phyloP scores from a whole-genome alignment of 2,888 invertebrate species.

The Agonopterix subpropinquella region DNA sequence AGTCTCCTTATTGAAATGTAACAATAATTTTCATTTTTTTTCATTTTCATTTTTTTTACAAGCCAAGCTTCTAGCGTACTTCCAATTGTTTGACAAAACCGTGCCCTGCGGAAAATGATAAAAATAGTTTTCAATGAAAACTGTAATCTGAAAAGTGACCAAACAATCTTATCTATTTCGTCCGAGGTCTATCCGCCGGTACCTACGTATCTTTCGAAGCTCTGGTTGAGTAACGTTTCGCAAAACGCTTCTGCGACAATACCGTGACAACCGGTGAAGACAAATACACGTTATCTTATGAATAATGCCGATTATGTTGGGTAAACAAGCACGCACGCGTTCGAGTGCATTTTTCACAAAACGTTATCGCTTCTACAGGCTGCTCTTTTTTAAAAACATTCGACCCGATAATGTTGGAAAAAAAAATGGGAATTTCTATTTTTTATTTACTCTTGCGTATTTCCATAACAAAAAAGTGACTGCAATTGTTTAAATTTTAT shows the following conservation, averaged over 20 bases:
- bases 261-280: slow-evolving; percentile 63
- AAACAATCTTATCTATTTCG: slow-evolving; percentile 34
- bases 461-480: too few relatives aligned
- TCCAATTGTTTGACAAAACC: too few relatives aligned
- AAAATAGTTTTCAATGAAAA: not conserved
- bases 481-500: too few relatives aligned
- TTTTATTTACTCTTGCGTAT: too few relatives aligned
- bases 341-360: slow-evolving; percentile 64
- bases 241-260: slow-evolving; percentile 66
- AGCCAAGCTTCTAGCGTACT: too few relatives aligned
- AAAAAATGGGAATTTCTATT: too few relatives aligned
- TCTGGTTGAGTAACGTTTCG: slow-evolving; percentile 60
- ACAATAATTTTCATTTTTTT: too few relatives aligned
- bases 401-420: too few relatives aligned
- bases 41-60: too few relatives aligned
- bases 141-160: not conserved
- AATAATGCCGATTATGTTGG: slow-evolving; percentile 73
- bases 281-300: slow-evolving; percentile 74
- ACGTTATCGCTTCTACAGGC: slow-evolving; percentile 52
- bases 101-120: too few relatives aligned
- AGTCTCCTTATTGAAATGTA: too few relatives aligned
- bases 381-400: slow-evolving; percentile 19
- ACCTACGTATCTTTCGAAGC: slow-evolving; percentile 32
- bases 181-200: slow-evolving; percentile 31
- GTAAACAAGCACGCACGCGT: slow-evolving; percentile 62